Evolutionary conservation across 2,113 vertebrate genomes (phyloP), one percentile per base, ranked within the genome.

Genomic region (Microtus pennsylvanicus): DNA sequence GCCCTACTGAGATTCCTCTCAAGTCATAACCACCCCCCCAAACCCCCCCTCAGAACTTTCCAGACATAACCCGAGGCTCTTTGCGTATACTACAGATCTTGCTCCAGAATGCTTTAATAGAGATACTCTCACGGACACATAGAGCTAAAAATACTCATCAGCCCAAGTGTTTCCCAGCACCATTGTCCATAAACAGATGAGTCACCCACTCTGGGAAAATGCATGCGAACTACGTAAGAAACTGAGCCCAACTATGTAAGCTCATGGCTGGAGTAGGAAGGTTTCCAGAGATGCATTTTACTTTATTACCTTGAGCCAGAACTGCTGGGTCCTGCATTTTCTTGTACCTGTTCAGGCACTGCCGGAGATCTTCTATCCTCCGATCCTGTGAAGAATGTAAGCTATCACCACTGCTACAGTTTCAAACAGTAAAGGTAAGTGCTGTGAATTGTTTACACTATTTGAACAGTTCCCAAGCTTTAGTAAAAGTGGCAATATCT

Each of bases 281-380:
- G 26, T 55, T 63, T 52, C 58, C 30, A 93, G 50, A 72, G 52
- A 67, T 78, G 77, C 24, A 75, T 81, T 90, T 93, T 97, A 99
- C 99, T 99, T 99, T 99, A 63, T 99, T 99, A 50, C 98, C 99
- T 95, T 99, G 99, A 92, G 99, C 98, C 38, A 98, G 97, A 97
- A 99, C 99, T 92, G 99, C 99, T 97, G 99, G 99, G 89, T 99
- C 99, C 96, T 99, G 99, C 89, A 99, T 99, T 97, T 99, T 99
- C 98, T 99, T 99, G 97, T 99, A 99, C 38, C 99, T 99, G 92
- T 98, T 98, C 81, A 99, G 98, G 58, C 99, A 99, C 35, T 99
- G 99, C 9, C 99, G 99, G 70, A 99, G 99, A 87, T 99, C 99
- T 94, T 99, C 99, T 96, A 99, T 99, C 98, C 99, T 99, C 74